Base-by-base conservation (phyloP, 2,797 vertebrate species). In the Micrastur ruficollis region DNA sequence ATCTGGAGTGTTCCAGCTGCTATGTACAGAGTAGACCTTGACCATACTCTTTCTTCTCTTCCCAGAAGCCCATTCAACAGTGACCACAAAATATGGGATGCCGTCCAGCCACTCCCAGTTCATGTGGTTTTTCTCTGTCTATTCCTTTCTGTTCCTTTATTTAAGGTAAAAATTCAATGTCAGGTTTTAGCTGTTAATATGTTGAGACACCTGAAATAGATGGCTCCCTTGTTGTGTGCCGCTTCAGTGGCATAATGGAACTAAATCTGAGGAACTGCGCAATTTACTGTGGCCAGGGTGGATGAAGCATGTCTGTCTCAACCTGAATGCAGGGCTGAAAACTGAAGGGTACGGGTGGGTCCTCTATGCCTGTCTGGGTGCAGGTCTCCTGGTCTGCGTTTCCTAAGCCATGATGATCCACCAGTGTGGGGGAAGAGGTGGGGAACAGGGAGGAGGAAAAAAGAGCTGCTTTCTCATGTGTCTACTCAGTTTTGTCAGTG, bases 81-180 rank as follows among this genome's bases (percentile, higher is more conserved):
- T 99, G 97, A 98, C 98, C 95, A 98, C 99, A 94, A 99, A 99
- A 95, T 99, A 99, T 96, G 99, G 99, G 94, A 99, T 99, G 99
- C 99, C 99, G 14, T 99, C 99, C 97, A 99, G 98, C 97, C 99
- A 99, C 96, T 99, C 99, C 94, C 99, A 99, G 95, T 99, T 99
- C 82, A 99, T 99, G 98, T 99, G 99, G 99, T 99, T 99, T 98
- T 99, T 99, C 98, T 99, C 99, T 88, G 98, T 99, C 98, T 99
- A 99, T 97, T 99, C 99, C 97, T 99, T 99, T 98, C 99, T 99
- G 94, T 99, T 99, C 97, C 99, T 99, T 96, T 99, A 99, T 99
- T 99, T 99, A 98, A 99, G 99, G 99, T 99, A 96, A 99, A 98
- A 68, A 27, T 31, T 63, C 68, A 20, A 2, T 34, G 38, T 26